Conservation (phyloP, 35 echinoderm and acorn worm genomes). For the Hemicentrotus pulcherrimus region DNA sequence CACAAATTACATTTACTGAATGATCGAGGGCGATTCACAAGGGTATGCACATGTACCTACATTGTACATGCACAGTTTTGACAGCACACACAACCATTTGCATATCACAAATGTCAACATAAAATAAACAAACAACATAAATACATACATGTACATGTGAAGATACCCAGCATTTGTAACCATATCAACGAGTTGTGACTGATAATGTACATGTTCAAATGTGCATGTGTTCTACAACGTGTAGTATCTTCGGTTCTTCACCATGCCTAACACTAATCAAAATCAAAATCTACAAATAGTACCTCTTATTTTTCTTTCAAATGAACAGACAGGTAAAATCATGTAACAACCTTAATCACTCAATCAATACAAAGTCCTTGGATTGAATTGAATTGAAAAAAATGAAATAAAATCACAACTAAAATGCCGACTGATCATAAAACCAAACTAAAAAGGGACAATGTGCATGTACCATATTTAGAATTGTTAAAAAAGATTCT, state of each 20-base stretch:
- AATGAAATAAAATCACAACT: background rate
- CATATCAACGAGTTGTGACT: background rate
- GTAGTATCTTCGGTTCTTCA: no score
- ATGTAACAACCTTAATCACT: background rate
- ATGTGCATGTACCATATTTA: background rate
- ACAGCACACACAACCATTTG: constrained; percentile 16
- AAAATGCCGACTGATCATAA: background rate
- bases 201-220: background rate
- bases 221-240: background rate
- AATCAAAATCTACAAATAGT: background rate
- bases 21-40: no score
- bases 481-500: no score
- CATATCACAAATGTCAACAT: background rate
- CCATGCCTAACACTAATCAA: no score
- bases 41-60: no score
- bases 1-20: no score
- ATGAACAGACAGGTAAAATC: background rate
- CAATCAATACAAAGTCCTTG: background rate
- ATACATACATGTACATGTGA: background rate
- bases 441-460: background rate
- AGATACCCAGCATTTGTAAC: background rate
- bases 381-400: background rate
- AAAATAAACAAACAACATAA: background rate
- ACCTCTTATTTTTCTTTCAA: background rate
- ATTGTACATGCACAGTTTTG: no score